These are phyloP conservation scores for Drosophila colorata DNA, from an alignment of 2,888 invertebrate species.

Conservation along the genomic window DNA sequence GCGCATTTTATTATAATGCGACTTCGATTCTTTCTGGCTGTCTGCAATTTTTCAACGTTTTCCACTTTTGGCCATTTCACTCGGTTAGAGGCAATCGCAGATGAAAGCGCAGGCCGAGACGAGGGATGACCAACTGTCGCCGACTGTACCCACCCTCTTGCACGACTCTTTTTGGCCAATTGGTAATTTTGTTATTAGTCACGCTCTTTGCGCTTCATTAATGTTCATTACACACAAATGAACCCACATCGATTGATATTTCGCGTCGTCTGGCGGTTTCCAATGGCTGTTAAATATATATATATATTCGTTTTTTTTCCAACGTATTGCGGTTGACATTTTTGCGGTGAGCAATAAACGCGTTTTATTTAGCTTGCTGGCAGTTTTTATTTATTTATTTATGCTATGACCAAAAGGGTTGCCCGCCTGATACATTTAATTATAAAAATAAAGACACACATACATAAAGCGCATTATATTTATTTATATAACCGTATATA, in stretches of 20 bases:
- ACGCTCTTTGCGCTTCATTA: slow-evolving; percentile 81
- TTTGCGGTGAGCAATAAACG: slow-evolving; percentile 68
- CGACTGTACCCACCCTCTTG: slow-evolving; percentile 25
- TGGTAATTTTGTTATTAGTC: slow-evolving; percentile 80
- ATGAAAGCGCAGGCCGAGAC: neutral
- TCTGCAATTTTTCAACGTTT: slow-evolving; percentile 38
- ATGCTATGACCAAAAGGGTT: slow-evolving; percentile 62
- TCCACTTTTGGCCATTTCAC: slow-evolving; percentile 49
- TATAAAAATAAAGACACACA: slow-evolving; percentile 68
- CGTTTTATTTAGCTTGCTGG: slow-evolving; percentile 58
- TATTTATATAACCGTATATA: slow-evolving; percentile 20
- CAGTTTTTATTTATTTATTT: slow-evolving; percentile 37
- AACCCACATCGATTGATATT: slow-evolving; percentile 81
- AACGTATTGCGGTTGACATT: slow-evolving; percentile 72
- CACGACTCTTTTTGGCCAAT: slow-evolving; percentile 70
- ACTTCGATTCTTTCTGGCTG: slow-evolving; percentile 37
- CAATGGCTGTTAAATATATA: slow-evolving; percentile 38
- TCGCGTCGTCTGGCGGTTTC: slow-evolving; percentile 67
- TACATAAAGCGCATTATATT: slow-evolving; percentile 6
- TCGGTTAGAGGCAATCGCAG: neutral
- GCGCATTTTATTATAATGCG: slow-evolving; percentile 71
- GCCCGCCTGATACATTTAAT: slow-evolving; percentile 68
- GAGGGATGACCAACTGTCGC: slow-evolving; percentile 59
- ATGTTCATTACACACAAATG: slow-evolving; percentile 81
- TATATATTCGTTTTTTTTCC: slow-evolving; percentile 7